Evolutionary conservation across 2,113 vertebrate genomes (phyloP), one percentile per base, ranked within the genome.

Genomic region (Apaloderma vittatum): DNA sequence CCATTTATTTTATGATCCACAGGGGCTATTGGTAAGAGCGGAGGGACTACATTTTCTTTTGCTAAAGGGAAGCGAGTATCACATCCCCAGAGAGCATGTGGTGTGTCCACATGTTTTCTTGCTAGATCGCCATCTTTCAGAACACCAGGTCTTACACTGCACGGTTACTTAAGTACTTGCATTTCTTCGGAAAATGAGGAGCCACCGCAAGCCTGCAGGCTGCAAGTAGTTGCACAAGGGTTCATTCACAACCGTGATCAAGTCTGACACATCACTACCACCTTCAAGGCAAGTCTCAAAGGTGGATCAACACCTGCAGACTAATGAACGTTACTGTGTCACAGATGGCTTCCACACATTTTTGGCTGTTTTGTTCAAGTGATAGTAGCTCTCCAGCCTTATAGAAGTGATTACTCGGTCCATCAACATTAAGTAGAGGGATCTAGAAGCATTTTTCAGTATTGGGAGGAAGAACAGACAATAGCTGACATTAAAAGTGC

Each of bases 91-190:
- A 76, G 58, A 86, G 66, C 21, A 34, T 1, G 5, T 4, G 14
- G 22, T 8, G 5, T 17, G 18, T 49, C 23, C 34, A 45, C 22
- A 12, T 1, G 1, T n/a, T 48, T 54, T 88, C 37, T 29, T 61
- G 26, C 45, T 43, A n/a, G n/a, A 46, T 21, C 0, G 0, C 32
- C 43, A 21, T 29, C 36, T 74, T 67, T 30, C n/a, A 57, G 36
- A 79, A 63, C 4, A 34, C 43, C 27, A 32, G 5, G 11, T 19
- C 23, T 55, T 48, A 49, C 7, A 19, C 32, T 68, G 48, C 17
- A 43, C 0, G 1, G 40, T 55, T 63, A 61, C 11, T 63, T 52
- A 40, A 0, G 6, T 30, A 45, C 10, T 14, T 54, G 46, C 6
- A 49, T 21, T 81, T 65, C 52, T 51, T 61, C n/a, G 15, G 40